Base-by-base conservation (phyloP, 2,797 vertebrate genomes). In the Sylvia borin region DNA sequence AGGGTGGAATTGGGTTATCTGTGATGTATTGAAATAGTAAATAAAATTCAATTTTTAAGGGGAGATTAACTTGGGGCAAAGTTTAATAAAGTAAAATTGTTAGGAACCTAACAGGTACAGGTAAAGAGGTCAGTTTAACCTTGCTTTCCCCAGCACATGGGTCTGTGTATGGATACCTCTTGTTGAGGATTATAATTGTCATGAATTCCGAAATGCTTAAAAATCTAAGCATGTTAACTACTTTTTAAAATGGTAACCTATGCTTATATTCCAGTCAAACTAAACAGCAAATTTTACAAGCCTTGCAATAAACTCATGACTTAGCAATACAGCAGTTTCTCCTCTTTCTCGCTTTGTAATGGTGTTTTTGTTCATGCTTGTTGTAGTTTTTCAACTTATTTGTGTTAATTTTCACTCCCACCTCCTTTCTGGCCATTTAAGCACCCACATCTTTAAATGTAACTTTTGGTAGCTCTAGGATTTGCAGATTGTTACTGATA, bases 191-290 rank as follows among this genome's bases (percentile, higher is more conserved):
- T 43, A 1, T 26, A 80, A 67, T 26, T 83, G 68, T 72, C 43
- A 36, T 0, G 0, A 65, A 48, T 87, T 61, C 51, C 45, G 51
- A 85, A 85, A 54, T 2, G 5, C 8, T 13, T 4, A 1, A 80
- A 34, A 17, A 34, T 88, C 10, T 34, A 45, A 64, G 43, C 19
- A 18, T 8, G 1, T 16, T 36, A 40, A 27, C 5, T 32, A 87
- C 3, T 74, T 72, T 40, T 40, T 6, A 43, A 72, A 78, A 78
- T 45, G 38, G 7, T 47, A 61, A 58, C 6, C 7, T 43, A 4
- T 62, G 43, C 26, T 78, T 68, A 34, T 43, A 65, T 81, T 78
- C 32, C 14, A 34, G 22, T 90, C 27, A 62, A 60, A 64, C 14
- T 67, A 32, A 48, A 38, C 16, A 20, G 36, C 34, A 83, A 22